Percentiles rank a stretch among this genome's conserved stretches.
phyloP scores from a whole-genome alignment of 2,797 vertebrate genomes.

The Tapirus indicus region DNA sequence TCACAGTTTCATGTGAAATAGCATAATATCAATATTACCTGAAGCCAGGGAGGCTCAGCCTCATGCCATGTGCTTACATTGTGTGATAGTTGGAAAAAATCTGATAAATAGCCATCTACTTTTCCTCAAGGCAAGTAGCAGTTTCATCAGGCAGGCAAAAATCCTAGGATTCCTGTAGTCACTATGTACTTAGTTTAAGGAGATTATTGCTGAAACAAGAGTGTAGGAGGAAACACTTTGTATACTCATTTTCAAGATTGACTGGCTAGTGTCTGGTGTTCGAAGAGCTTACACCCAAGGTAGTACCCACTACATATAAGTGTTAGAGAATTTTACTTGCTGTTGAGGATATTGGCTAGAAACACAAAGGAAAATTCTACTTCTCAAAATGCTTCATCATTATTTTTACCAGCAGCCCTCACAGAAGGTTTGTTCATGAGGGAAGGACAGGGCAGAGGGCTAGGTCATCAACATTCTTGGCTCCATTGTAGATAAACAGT shows the following conservation, averaged over 20 bases:
- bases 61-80: background rate
- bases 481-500: background rate
- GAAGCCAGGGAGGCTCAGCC: background rate
- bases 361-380: background rate
- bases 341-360: background rate
- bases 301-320: background rate
- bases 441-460: background rate
- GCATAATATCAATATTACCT: background rate
- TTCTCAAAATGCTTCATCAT: background rate
- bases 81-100: background rate
- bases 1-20: background rate
- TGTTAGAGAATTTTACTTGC: background rate
- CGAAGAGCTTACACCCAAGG: background rate
- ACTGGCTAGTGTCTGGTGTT: background rate
- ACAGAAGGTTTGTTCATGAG: background rate
- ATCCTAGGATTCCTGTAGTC: background rate
- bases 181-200: background rate
- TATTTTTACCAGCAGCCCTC: background rate
- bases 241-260: background rate
- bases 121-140: background rate
- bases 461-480: constrained; percentile 2
- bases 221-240: background rate
- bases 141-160: background rate
- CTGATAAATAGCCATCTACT: background rate
- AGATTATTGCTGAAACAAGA: background rate